Base-by-base conservation (phyloP, 2,113 vertebrate genomes). In the Halichoerus grypus region DNA sequence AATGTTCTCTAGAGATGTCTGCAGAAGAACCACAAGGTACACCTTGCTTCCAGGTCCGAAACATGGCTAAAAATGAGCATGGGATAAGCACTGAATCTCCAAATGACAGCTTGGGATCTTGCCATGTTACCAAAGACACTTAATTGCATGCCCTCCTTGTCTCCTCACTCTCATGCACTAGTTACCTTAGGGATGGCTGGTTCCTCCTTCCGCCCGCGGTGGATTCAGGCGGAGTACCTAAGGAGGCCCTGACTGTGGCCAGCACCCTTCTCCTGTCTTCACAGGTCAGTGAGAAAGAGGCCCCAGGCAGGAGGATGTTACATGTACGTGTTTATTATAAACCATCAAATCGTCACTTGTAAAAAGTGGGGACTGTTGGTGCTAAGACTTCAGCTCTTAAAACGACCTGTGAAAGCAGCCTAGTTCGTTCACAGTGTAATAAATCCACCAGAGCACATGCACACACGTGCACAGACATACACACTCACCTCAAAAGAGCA, bases 371-470 rank as follows among this genome's bases (percentile, higher is more conserved):
- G 42, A 31, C 51, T 19, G 7, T 28, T 21, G n/a, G 21, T 77
- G 36, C 42, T 13, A 49, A 91, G 61, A 76, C 74, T 77, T 85
- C 83, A 95, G 71, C 92, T 98, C 76, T 92, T 93, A 39, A 84
- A 67, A 86, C 61, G 53, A 82, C 42, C 94, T 24, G 51, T 93
- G 92, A 65, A 63, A 10, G 4, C 16, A 57, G 26, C 95, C 86
- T 94, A 33, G 59, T 49, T 89, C 22, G 16, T 71, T 67, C 53
- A 71, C 49, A 79, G 83, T 31, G 7, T 18, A 49, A 39, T 53
- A 53, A 1, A 42, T 1, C 61, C 61, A 21, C 13, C 84, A 63
- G 59, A 26, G 61, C 28, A 33, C n/a, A 67, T 72, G n/a, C 69
- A 55, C 1, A 1, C 4, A 76, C 1, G 0, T 14, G 13, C 26